Base-by-base conservation (phyloP, 1,140 invertebrate genomes). In the Rhopalosiphum maidis region DNA sequence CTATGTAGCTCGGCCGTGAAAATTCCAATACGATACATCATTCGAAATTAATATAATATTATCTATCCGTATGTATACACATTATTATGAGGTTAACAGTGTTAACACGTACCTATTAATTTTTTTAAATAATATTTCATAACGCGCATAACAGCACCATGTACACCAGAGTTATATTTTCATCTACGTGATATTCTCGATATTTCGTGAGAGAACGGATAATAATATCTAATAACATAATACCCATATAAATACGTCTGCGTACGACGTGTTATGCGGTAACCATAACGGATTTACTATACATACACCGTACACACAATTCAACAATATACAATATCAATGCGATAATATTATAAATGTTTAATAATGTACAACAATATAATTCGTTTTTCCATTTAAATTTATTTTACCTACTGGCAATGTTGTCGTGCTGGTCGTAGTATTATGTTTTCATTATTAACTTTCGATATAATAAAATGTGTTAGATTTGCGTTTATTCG, bases 71-170 rank as follows among this genome's bases (percentile, higher is more conserved):
- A 60, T 60, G 9, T 60, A 68, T 30, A n/a, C 48, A n/a, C 1
- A 1, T 11, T 11, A 11, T 30, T 68, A 68, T n/a, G n/a, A 68
- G 30, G 60, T 68, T 18, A 77, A 60, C 11, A 60, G 41, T 41
- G 25, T 60, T 60, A 60, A 35, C 30, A n/a, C 15, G n/a, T 77
- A n/a, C 11, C 48, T 51, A 51, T 51, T 77, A 15, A n/a, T 77
- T 77, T n/a, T 77, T 77, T n/a, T 68, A 41, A 68, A 77, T n/a
- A 15, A 77, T 77, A 77, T 77, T 77, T 77, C n/a, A n/a, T 77
- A n/a, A 77, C 30, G n/a, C 15, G 18, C 60, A 18, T 68, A n/a
- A n/a, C 22, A 23, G 21, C 18, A 77, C 15, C 30, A 77, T 46
- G 1, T 77, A 77, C 60, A n/a, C 30, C 60, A n/a, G 15, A n/a